phyloP scores from a whole-genome alignment of 2,888 invertebrate species.

The Acrobasis suavella region DNA sequence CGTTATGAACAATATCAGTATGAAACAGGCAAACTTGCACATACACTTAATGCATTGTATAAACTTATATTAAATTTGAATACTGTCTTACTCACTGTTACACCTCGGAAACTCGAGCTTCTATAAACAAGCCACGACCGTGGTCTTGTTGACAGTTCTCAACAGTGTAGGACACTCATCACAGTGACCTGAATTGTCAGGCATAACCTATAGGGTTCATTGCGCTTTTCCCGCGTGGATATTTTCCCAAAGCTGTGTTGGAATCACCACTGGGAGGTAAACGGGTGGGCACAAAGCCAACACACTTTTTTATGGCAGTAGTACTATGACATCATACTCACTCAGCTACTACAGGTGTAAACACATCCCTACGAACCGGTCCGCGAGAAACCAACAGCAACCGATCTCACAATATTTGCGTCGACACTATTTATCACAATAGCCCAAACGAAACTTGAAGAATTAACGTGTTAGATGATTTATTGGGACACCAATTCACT shows the following conservation, averaged over 20 bases:
- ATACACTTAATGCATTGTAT: neutral
- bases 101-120: slow-evolving; percentile 6
- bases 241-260: slow-evolving; percentile 61
- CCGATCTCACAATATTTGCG: slow-evolving; percentile 36
- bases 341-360: slow-evolving; percentile 75
- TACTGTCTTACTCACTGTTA: slow-evolving; percentile 21
- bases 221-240: slow-evolving; percentile 66
- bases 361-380: slow-evolving; percentile 71
- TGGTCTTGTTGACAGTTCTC: slow-evolving; percentile 19
- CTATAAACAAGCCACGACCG: slow-evolving; percentile 27
- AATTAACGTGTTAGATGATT: slow-evolving; percentile 56
- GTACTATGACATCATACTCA: slow-evolving; percentile 81
- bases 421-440: slow-evolving; percentile 45
- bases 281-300: slow-evolving; percentile 81
- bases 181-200: slow-evolving; percentile 57
- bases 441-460: slow-evolving; percentile 44
- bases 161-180: slow-evolving; percentile 48
- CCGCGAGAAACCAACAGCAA: slow-evolving; percentile 49
- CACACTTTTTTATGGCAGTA: slow-evolving; percentile 73
- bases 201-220: slow-evolving; percentile 67
- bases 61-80: neutral
- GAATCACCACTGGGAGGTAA: slow-evolving; percentile 71
- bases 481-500: slow-evolving; percentile 69
- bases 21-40: neutral
- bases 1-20: neutral